Conservation (phyloP, 2,113 vertebrate genomes). For the Chaetorhynchus papuensis region DNA sequence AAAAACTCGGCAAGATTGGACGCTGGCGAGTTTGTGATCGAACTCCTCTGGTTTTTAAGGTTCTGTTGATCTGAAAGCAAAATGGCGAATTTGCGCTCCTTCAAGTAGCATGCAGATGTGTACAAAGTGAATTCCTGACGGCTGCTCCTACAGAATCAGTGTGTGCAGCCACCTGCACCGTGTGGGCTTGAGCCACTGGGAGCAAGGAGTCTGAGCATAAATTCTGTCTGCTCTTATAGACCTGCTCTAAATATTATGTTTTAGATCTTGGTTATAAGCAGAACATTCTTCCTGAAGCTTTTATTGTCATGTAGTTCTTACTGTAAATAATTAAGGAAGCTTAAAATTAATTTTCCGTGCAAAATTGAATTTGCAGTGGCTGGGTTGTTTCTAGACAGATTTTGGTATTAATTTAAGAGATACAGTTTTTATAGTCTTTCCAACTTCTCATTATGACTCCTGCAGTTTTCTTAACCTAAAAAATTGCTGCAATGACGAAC, state of each 20-base stretch:
- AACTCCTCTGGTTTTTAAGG: slow-evolving; percentile 34
- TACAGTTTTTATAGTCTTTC: slow-evolving; percentile 81
- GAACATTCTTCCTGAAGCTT: slow-evolving; percentile 70
- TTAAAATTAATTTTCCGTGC: slow-evolving; percentile 74
- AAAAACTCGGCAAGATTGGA: slow-evolving; percentile 24
- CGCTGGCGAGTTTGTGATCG: slow-evolving; percentile 20
- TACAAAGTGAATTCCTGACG: background rate
- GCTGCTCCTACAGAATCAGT: slow-evolving; percentile 41
- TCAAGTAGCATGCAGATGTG: background rate
- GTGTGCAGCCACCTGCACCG: slow-evolving; percentile 21
- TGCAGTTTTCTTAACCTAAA: slow-evolving; percentile 84
- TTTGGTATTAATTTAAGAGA: slow-evolving; percentile 82
- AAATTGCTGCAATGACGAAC: slow-evolving; percentile 81
- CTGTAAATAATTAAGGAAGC: slow-evolving; percentile 73
- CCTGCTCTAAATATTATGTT: slow-evolving; percentile 50
- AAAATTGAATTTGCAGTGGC: slow-evolving; percentile 77
- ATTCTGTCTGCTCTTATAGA: slow-evolving; percentile 67
- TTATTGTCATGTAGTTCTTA: slow-evolving; percentile 71
- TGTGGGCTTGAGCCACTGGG: slow-evolving; percentile 17
- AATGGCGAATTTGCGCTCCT: slow-evolving; percentile 31
- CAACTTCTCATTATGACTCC: slow-evolving; percentile 78
- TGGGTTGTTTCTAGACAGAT: slow-evolving; percentile 80
- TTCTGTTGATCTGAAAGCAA: slow-evolving; percentile 56
- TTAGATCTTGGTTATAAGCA: slow-evolving; percentile 32
- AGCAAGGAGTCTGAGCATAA: slow-evolving; percentile 49